Conservation (phyloP, 2,113 vertebrate genomes). For the Sylvilagus bachmani region DNA sequence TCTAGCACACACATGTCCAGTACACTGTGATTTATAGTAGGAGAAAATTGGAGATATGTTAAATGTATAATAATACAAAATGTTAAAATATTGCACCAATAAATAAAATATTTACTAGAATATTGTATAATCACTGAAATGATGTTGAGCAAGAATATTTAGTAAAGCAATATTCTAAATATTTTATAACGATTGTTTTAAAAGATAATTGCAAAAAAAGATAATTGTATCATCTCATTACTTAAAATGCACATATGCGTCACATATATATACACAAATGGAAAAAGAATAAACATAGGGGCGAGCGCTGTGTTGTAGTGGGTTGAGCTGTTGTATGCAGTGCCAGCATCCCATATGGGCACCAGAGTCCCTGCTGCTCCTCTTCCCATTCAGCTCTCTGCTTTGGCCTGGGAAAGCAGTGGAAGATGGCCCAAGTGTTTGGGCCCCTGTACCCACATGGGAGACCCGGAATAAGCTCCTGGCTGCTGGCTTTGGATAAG, state of each 20-base stretch:
- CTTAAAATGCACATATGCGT: conserved; percentile 22
- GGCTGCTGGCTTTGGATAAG: no score
- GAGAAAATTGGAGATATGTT: conserved; percentile 11
- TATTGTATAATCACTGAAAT: conserved; percentile 34
- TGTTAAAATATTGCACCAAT: conserved; percentile 32
- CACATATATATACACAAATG: background rate
- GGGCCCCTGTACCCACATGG: no score
- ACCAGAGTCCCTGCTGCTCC: no score
- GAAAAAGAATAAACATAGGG: background rate
- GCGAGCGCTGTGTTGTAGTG: no score
- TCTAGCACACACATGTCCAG: background rate
- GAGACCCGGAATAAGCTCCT: no score
- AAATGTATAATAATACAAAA: background rate
- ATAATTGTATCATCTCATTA: background rate
- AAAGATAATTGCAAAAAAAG: conserved; percentile 49
- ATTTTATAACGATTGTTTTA: conserved; percentile 9
- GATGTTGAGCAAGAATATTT: background rate
- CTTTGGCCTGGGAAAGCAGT: no score
- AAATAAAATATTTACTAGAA: background rate
- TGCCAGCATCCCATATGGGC: no score
- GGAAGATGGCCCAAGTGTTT: no score
- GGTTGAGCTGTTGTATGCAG: no score
- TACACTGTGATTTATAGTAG: background rate
- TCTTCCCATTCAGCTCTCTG: no score
- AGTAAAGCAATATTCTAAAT: conserved; percentile 12